Conservation (phyloP, 2,797 vertebrate genomes). For the Acipenser oxyrinchus region DNA sequence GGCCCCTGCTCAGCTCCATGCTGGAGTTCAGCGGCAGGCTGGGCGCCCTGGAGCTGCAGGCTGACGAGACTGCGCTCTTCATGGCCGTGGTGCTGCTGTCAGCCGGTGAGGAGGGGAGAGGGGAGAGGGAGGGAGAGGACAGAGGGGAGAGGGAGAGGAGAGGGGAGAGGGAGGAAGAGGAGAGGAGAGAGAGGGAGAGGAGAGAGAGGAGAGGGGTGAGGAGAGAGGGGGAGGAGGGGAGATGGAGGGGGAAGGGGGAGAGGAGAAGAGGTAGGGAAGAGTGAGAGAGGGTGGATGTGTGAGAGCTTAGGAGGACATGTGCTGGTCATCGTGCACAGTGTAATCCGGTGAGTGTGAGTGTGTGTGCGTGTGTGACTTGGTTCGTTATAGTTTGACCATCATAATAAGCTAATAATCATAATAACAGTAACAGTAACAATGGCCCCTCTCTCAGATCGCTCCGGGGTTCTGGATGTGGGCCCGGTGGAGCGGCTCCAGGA, state of each 20-base stretch:
- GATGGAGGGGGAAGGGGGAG: conserved; percentile 11
- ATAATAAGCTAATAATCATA: no score
- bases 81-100: conserved; percentile 72
- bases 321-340: no score
- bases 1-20: conserved; percentile 60
- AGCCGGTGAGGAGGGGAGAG: conserved; percentile 49
- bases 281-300: no score
- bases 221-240: no score
- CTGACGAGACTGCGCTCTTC: conserved; percentile 71
- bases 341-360: no score
- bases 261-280: no score
- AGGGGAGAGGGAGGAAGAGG: no score
- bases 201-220: conserved; percentile 3
- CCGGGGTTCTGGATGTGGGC: conserved; percentile 50
- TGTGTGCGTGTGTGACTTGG: no score
- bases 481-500: conserved; percentile 69
- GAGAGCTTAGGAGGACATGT: not conserved
- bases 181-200: no score
- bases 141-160: conserved; percentile 12
- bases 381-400: no score
- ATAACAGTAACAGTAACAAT: not conserved
- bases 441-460: conserved; percentile 43
- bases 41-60: conserved; percentile 55
- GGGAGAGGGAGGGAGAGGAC: not conserved
- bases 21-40: conserved; percentile 70